Percentiles rank a stretch among this genome's conserved stretches.
Conservation (phyloP, 2,797 vertebrate species). For the Staurois parvus region DNA sequence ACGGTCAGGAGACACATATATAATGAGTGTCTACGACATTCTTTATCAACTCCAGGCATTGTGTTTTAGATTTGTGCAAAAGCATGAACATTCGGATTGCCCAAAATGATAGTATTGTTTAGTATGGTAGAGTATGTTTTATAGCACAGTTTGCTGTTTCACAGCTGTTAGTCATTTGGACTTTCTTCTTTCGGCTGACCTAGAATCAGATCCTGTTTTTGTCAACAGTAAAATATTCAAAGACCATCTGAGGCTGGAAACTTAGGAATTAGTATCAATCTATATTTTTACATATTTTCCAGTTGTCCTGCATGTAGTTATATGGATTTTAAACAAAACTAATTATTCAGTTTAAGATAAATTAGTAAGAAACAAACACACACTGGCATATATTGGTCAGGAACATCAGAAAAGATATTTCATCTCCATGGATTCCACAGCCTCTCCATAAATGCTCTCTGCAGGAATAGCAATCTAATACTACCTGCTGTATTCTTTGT, state of each 20-base stretch:
- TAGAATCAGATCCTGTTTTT: neutral
- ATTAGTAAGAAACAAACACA: neutral
- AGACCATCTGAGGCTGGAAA: neutral
- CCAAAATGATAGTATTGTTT: neutral
- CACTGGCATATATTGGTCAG: neutral
- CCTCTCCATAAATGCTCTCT: neutral
- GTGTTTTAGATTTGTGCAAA: neutral
- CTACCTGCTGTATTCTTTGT: neutral
- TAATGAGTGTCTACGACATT: too few relatives aligned
- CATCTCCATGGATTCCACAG: neutral
- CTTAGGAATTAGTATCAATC: neutral
- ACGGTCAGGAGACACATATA: too few relatives aligned
- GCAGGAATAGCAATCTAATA: neutral
- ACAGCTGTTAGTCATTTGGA: neutral
- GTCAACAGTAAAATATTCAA: neutral
- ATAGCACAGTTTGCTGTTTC: slow-evolving; percentile 21
- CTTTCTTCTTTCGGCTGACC: neutral
- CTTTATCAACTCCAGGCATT: too few relatives aligned
- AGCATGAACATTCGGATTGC: neutral
- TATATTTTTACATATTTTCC: too few relatives aligned
- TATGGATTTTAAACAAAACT: neutral
- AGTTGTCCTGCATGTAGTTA: neutral
- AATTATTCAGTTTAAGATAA: neutral
- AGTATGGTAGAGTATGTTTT: neutral
- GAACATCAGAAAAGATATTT: neutral